These are phyloP conservation scores for Acromyrmex echinatior DNA, from an alignment of 1,140 invertebrate genomes.

Conservation along the genomic window DNA sequence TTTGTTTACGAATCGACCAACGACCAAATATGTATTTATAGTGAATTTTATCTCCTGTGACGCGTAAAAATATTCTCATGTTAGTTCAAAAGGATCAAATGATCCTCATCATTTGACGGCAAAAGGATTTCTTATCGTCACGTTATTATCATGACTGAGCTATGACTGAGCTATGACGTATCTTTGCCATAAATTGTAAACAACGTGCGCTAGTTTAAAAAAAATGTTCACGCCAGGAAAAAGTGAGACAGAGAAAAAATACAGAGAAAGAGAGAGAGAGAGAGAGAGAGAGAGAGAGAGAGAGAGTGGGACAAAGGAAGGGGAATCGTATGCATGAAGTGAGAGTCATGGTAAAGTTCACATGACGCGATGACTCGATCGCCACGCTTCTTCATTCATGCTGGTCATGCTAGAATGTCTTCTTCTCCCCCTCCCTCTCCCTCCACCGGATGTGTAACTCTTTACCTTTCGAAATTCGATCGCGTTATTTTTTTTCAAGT, in stretches of 20 bases:
- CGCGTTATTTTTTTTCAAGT: conserved; percentile 3
- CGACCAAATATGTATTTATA: neutral
- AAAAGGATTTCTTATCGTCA: conserved; percentile 1
- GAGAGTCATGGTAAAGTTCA: conserved; percentile 55
- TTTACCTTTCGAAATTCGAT: conserved; percentile 36
- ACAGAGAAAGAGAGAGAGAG: no score
- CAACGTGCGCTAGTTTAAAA: neutral
- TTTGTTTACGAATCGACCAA: conserved; percentile 9
- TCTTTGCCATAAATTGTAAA: neutral
- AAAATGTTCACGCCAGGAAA: neutral
- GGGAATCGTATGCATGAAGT: neutral
- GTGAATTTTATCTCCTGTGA: neutral
- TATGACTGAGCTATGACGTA: neutral
- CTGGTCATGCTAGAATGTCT: neutral
- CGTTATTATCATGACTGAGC: neutral
- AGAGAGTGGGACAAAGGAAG: no score
- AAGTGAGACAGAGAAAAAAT: no score
- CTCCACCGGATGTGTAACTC: neutral
- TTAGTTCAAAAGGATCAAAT: neutral
- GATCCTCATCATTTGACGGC: neutral
- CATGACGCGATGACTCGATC: conserved; percentile 10
- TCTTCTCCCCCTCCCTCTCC: neutral
- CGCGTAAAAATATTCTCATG: neutral
- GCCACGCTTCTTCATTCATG: conserved; percentile 42
- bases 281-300: no score